A percentile compares a stretch with the other conserved stretches of the same genome.
Evolutionary conservation across 1,140 invertebrate species (phyloP).

Genomic region (Lordiphosa mommai): DNA sequence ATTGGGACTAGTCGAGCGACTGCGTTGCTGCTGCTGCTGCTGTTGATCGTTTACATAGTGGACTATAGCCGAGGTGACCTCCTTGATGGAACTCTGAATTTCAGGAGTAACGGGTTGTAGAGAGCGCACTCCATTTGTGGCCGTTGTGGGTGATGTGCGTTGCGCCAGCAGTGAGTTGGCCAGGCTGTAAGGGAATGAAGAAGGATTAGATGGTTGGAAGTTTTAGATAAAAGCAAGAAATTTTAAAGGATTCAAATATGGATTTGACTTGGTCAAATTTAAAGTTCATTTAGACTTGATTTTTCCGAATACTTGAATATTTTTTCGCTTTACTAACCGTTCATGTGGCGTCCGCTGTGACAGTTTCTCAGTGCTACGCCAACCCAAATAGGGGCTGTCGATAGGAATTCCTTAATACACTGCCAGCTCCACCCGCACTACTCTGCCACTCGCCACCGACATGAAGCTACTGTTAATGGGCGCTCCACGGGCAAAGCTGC

Average conservation of each 20-base stretch:
- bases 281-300: too few species aligned
- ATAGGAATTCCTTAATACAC: conserved; percentile 81
- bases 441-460: conserved; percentile 66
- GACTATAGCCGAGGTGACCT: conserved; percentile 95
- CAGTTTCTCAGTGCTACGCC: conserved; percentile 90
- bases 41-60: conserved; percentile 90
- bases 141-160: conserved; percentile 54
- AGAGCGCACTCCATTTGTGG: conserved; percentile 32
- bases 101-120: conserved; percentile 84
- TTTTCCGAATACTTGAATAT: too few species aligned
- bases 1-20: conserved; percentile 80
- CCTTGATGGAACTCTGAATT: conserved; percentile 93
- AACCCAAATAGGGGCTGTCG: conserved; percentile 92
- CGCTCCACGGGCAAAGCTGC: conserved; percentile 74
- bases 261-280: too few species aligned
- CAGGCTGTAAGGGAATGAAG: conserved; percentile 79
- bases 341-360: conserved; percentile 89
- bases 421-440: conserved; percentile 25
- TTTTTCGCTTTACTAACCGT: too few species aligned
- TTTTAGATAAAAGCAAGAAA: too few species aligned
- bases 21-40: conserved; percentile 49
- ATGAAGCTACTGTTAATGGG: conserved; percentile 78
- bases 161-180: conserved; percentile 84
- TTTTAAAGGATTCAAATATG: neutral
- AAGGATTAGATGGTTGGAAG: neutral